These are phyloP conservation scores for Pomacea canaliculata DNA, from an alignment of 2,888 invertebrate species.

Conservation along the genomic window DNA sequence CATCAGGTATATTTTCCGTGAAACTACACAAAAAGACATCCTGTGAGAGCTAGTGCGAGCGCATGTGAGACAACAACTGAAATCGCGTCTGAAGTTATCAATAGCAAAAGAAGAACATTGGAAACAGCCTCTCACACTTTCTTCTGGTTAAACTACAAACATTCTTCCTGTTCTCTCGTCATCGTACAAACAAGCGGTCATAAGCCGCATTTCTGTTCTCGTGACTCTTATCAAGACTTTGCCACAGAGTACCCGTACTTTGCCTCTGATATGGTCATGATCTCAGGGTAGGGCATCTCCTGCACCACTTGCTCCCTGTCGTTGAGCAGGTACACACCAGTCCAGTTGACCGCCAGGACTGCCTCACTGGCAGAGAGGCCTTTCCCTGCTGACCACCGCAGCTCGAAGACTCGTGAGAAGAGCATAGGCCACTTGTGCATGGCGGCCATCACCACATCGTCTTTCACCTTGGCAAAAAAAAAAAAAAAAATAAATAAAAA, in stretches of 20 bases:
- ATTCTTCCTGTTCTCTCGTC: too few species aligned
- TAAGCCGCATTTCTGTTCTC: conserved; percentile 83
- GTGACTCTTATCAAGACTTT: conserved; percentile 89
- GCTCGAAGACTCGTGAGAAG: conserved; percentile 98
- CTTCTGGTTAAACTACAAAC: too few species aligned
- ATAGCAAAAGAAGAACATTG: too few species aligned
- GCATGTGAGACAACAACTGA: too few species aligned
- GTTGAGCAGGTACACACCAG: conserved; percentile 98
- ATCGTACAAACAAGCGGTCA: too few species aligned
- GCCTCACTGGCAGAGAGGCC: conserved; percentile 99
- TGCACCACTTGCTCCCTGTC: conserved; percentile 98
- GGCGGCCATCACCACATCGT: conserved; percentile 96
- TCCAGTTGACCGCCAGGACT: conserved; percentile 99
- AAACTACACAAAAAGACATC: too few species aligned
- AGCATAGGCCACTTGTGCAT: conserved; percentile 99
- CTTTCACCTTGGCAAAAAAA: conserved; percentile 69
- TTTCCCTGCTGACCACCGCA: conserved; percentile 87
- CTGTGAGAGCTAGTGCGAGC: too few species aligned
- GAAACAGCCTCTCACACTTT: too few species aligned
- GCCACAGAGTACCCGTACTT: conserved; percentile 85
- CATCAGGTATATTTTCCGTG: too few species aligned
- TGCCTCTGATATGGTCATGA: conserved; percentile 83
- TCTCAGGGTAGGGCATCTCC: conserved; percentile 97
- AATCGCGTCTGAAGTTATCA: too few species aligned
- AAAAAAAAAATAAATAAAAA: too few species aligned